Percentiles rank a stretch among this genome's conserved stretches.
phyloP scores from a whole-genome alignment of 2,113 vertebrate genomes.

The Halcyon malimbica region DNA sequence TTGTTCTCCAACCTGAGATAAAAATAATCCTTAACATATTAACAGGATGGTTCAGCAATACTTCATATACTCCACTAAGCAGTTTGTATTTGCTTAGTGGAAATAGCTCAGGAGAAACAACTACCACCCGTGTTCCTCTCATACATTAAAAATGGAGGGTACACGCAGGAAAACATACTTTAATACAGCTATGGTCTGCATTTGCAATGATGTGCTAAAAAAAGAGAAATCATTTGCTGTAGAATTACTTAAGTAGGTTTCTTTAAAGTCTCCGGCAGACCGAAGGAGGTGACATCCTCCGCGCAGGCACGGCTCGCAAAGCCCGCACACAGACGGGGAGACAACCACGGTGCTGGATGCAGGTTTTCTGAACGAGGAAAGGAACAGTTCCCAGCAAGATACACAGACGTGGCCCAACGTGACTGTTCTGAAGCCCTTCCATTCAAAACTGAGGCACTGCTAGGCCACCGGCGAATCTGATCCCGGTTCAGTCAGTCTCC shows the following conservation, averaged over 20 bases:
- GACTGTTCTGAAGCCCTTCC: background rate
- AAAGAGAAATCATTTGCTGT: background rate
- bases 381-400: background rate
- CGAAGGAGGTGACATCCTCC: background rate
- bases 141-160: background rate
- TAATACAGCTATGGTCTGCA: background rate
- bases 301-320: background rate
- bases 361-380: background rate
- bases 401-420: background rate
- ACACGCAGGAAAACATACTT: background rate
- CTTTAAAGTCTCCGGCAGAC: background rate
- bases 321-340: rapidly evolving
- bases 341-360: background rate
- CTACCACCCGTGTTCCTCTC: background rate
- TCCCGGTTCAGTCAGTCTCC: background rate
- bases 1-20: constrained; percentile 4
- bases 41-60: background rate
- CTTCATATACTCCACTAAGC: background rate
- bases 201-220: background rate
- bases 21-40: constrained; percentile 18
- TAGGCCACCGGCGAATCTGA: background rate
- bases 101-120: background rate
- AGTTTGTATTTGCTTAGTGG: background rate
- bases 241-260: background rate
- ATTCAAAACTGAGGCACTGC: background rate